Evolutionary conservation across 2,888 invertebrate genomes (phyloP), one percentile per base, ranked within the genome.

Genomic region (Lasioglossum lativentre): DNA sequence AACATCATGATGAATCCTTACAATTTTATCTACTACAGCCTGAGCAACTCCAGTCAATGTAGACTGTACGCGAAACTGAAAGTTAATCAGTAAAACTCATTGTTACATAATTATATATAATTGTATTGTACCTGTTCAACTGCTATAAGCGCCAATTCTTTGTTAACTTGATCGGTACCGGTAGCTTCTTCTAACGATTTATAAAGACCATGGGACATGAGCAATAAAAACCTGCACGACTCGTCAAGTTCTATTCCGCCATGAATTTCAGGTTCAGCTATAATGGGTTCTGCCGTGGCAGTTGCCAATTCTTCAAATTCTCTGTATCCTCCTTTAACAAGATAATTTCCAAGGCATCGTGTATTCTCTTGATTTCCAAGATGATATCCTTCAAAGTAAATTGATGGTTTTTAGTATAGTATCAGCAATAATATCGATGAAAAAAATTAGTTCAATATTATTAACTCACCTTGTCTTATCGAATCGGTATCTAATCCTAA

Each of bases 191-290:
- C 97, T 70, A 98, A 96, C 3, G 98, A 97, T 95, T 97, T 97
- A 94, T 98, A 98, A 0, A 99, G 96, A 0, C 98, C 98, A 74
- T 98, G 97, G 10, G 98, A 98, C 96, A 98, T 98, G 38, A 99
- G 95, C 4, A 99, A 96, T 19, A 99, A 95, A 95, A 98, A 99
- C 93, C 97, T 96, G 94, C 97, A 98, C 6, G 97, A 97, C 45
- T 97, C 97, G 93, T 98, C 98, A 8, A 99, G 95, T 6, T 96
- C 95, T 72, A 98, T 97, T 0, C 98, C 98, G 0, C 98, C 98
- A 90, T 97, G 97, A 87, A 98, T 97, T 94, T 98, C 98, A 0
- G 98, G 98, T 75, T 97, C 97, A 0, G 98, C 97, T 30, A 98
- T 97, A 1, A 99, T 97, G 0, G 98, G 98, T 92, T 98, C 98